These are phyloP conservation scores for Chaetops frenatus DNA, from an alignment of 2,113 vertebrate species.

Conservation along the genomic window DNA sequence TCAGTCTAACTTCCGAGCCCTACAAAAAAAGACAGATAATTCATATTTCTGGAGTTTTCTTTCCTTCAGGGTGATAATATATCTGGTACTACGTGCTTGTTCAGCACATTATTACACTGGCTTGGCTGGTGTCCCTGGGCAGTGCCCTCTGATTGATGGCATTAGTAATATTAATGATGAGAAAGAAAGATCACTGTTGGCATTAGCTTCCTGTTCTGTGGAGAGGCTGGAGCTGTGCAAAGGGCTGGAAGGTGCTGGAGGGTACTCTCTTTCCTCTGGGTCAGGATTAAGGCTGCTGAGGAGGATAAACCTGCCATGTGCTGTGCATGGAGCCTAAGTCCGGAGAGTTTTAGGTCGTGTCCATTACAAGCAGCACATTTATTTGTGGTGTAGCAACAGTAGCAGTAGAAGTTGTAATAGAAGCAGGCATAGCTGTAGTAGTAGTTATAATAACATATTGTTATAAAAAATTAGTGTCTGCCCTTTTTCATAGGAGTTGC, in stretches of 20 bases:
- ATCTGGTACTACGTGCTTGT: not conserved
- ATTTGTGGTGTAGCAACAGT: not conserved
- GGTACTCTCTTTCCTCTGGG: not conserved
- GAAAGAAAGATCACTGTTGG: not conserved
- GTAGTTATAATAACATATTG: not conserved
- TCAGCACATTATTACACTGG: not conserved
- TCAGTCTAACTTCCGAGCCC: not conserved
- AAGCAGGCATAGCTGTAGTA: not conserved
- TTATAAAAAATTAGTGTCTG: not conserved
- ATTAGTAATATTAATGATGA: not conserved
- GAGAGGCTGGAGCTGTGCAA: not conserved
- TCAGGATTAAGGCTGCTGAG: not conserved
- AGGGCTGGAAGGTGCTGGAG: not conserved
- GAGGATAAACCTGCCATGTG: not conserved
- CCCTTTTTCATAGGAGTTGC: not conserved
- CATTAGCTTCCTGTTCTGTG: not conserved
- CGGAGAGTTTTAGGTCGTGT: not conserved
- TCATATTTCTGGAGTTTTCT: not conserved
- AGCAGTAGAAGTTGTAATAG: not conserved
- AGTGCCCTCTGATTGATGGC: not conserved
- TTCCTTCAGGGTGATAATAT: not conserved
- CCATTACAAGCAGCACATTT: not conserved
- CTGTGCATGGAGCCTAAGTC: not conserved
- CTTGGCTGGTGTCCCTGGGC: not conserved
- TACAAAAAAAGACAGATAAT: not conserved